Percentiles rank a stretch among this genome's conserved stretches.
Conservation (phyloP, 1,140 invertebrate species). For the Portunus trituberculatus region DNA sequence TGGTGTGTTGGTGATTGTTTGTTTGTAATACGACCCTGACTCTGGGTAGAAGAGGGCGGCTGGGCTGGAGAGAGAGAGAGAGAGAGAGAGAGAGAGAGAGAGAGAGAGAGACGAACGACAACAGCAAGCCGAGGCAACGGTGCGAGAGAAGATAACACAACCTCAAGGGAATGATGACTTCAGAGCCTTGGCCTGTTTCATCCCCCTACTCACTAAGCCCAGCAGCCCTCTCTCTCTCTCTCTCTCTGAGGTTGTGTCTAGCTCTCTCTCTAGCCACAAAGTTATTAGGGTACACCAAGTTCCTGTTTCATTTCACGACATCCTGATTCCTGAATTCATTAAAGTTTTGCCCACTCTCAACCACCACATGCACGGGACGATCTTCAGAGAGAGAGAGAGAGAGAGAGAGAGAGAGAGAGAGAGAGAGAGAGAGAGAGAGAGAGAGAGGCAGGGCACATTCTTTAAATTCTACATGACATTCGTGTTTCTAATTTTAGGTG, state of each 20-base stretch:
- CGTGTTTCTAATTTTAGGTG: too few relatives aligned
- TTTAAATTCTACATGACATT: too few relatives aligned
- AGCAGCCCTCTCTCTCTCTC: neutral
- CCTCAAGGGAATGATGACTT: slow-evolving; percentile 6
- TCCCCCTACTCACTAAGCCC: neutral
- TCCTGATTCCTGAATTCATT: too few relatives aligned
- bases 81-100: slow-evolving; percentile 43
- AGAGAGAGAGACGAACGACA: neutral
- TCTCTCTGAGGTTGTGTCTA: neutral
- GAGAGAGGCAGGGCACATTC: neutral
- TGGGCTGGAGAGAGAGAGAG: neutral
- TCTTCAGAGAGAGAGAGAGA: slow-evolving; percentile 31
- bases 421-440: slow-evolving; percentile 56
- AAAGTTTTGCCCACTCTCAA: too few relatives aligned
- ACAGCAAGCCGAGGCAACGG: neutral
- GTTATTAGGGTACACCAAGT: too few relatives aligned
- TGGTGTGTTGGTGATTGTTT: neutral
- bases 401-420: slow-evolving; percentile 58
- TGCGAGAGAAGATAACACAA: neutral
- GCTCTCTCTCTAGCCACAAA: neutral
- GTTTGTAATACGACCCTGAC: neutral
- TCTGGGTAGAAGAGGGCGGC: neutral
- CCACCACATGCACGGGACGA: neutral
- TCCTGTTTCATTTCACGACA: too few relatives aligned
- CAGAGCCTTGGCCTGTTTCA: neutral